Evolutionary conservation across 1,140 invertebrate species (phyloP), one percentile per base, ranked within the genome.

Genomic region (Metopolophium dirhodum): DNA sequence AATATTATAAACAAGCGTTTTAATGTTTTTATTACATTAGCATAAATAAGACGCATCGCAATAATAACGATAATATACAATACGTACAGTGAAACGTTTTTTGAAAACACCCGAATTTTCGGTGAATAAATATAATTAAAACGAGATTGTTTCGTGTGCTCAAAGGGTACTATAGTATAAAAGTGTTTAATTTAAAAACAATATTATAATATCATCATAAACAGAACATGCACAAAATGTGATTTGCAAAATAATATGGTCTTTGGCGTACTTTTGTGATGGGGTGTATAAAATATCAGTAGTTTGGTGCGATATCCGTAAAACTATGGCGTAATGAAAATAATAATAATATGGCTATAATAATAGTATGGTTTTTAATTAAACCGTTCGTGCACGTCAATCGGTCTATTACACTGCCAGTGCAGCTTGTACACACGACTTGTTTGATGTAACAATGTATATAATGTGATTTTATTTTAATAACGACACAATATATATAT

Each of bases 11-110:
- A 89, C 47, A 89, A 89, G n/a, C 4, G 22, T 26, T 54, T 37
- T 89, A 89, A 57, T 57, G 51, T 45, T 89, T 51, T 89, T 54
- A 89, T 54, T 54, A 54, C 49, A 89, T 89, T 89, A 89, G 22
- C 87, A 87, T 86, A 47, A 86, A 86, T 47, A 41, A 86, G 47
- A 47, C 30, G 41, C 85, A 30, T 86, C 85, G n/a, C 30, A 77
- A 77, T 77, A 35, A 77, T 77, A 57, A 57, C 26, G 9, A 57
- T 57, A 49, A 18, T 23, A 18, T 88, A 22, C 23, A n/a, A 87
- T n/a, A 30, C 7, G 45, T 41, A 4, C 30, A 88, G 1, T 49
- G n/a, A 49, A 88, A 88, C 2, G 8, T 51, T 49, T 54, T 22
- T 37, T 8, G 30, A 89, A 54, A 51, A 54, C 20, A 22, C n/a